Evolutionary conservation across 2,797 vertebrate species (phyloP).

Genomic region (Eulemur albifrons): DNA sequence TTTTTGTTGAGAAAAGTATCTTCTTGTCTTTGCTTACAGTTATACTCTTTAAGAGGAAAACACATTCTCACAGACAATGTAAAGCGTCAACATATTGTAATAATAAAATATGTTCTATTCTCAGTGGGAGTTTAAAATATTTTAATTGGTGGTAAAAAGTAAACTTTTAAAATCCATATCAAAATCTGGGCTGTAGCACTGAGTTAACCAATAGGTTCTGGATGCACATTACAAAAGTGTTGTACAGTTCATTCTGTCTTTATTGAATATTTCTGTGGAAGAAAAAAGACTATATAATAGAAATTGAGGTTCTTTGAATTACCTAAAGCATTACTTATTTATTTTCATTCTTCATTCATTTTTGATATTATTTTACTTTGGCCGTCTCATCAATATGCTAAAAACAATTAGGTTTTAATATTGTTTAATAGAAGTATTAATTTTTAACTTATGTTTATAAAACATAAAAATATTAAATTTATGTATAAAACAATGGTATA

Average conservation of each 20-base stretch:
- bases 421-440: not conserved
- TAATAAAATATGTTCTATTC: not conserved
- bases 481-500: not conserved
- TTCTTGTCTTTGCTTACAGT: not conserved
- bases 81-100: not conserved
- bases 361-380: not conserved
- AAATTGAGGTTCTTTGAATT: not conserved
- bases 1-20: not conserved
- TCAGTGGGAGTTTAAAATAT: not conserved
- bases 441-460: not conserved
- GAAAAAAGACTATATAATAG: not conserved
- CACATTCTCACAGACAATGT: not conserved
- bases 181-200: not conserved
- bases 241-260: not conserved
- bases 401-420: conserved; percentile 11
- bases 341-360: not conserved
- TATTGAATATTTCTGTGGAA: not conserved
- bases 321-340: conserved; percentile 2
- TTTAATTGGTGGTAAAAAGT: not conserved
- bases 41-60: conserved; percentile 17
- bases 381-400: not conserved
- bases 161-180: not conserved
- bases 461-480: not conserved
- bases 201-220: not conserved
- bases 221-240: not conserved